Evolutionary conservation across 2,888 invertebrate species (phyloP).

Genomic region (Lasioglossum leucozonium): DNA sequence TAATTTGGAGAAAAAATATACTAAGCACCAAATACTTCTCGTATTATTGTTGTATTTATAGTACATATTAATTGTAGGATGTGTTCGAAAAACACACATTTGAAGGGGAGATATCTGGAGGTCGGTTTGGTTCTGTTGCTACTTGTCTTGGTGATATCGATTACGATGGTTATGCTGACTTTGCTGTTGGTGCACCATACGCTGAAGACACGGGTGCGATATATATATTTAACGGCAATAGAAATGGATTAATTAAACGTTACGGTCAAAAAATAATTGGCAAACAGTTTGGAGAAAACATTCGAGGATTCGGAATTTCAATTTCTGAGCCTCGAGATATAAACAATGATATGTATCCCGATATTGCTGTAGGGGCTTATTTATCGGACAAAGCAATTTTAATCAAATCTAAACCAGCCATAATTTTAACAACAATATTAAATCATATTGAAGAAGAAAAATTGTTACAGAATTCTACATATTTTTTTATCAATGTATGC

Average conservation of each 20-base stretch:
- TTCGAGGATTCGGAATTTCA: slow-evolving; percentile 84
- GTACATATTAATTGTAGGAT: slow-evolving; percentile 44
- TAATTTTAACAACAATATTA: slow-evolving; percentile 66
- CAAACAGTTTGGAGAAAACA: slow-evolving; percentile 65
- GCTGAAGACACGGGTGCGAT: slow-evolving; percentile 76
- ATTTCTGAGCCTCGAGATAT: slow-evolving; percentile 83
- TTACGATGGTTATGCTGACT: slow-evolving; percentile 85
- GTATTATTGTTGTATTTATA: not conserved
- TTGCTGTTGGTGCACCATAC: slow-evolving; percentile 81
- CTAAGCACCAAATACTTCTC: not conserved
- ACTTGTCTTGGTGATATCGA: slow-evolving; percentile 87
- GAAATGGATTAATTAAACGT: slow-evolving; percentile 69
- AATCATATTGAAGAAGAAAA: slow-evolving; percentile 38
- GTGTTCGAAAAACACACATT: slow-evolving; percentile 66
- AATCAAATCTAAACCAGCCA: slow-evolving; percentile 79
- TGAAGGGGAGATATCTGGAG: slow-evolving; percentile 83
- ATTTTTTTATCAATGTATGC: slow-evolving; percentile 64
- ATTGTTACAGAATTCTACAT: slow-evolving; percentile 64
- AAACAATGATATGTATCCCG: slow-evolving; percentile 82
- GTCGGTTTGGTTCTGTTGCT: slow-evolving; percentile 87
- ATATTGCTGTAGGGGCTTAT: slow-evolving; percentile 83
- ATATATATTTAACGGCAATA: slow-evolving; percentile 78
- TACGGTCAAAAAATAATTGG: slow-evolving; percentile 82
- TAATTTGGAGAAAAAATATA: not conserved
- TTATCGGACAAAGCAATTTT: slow-evolving; percentile 82